phyloP scores from a whole-genome alignment of 1,140 invertebrate genomes.

The Aphelenchoides besseyi region DNA sequence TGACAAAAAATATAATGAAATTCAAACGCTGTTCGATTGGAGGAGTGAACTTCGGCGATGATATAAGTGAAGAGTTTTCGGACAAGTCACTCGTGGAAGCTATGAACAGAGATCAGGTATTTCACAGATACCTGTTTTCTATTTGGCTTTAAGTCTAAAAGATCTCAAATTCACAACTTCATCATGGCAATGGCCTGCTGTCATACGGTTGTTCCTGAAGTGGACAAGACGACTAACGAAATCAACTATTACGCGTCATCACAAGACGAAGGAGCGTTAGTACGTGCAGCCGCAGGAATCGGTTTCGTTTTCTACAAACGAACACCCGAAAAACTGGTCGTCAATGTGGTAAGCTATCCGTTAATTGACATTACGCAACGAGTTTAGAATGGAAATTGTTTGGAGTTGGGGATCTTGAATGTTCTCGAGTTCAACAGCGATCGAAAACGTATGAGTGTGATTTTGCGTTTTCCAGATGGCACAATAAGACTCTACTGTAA shows the following conservation, averaged over 20 bases:
- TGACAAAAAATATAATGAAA: slow-evolving; percentile 39
- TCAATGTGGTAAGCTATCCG: slow-evolving; percentile 69
- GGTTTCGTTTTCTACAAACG: slow-evolving; percentile 84
- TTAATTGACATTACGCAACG: background rate
- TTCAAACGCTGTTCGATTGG: slow-evolving; percentile 39
- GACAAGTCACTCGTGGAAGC: slow-evolving; percentile 43
- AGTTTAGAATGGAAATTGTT: background rate
- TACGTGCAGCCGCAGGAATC: slow-evolving; percentile 80
- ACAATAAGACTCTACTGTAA: slow-evolving; percentile 82
- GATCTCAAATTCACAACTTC: too few species aligned
- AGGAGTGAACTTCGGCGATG: slow-evolving; percentile 70
- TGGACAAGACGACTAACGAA: background rate
- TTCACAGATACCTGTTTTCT: too few species aligned
- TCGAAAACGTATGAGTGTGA: slow-evolving; percentile 86
- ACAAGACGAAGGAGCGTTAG: slow-evolving; percentile 89
- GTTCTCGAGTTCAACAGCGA: slow-evolving; percentile 90
- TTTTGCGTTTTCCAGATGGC: slow-evolving; percentile 74
- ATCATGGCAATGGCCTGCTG: slow-evolving; percentile 85
- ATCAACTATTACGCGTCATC: slow-evolving; percentile 93
- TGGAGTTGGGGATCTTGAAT: slow-evolving; percentile 78
- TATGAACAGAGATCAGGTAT: too few species aligned
- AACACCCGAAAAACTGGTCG: slow-evolving; percentile 75
- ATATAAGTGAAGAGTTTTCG: slow-evolving; percentile 48
- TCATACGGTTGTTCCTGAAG: slow-evolving; percentile 92
- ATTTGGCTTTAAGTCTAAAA: too few species aligned